phyloP scores from a whole-genome alignment of 1,140 invertebrate genomes.

The Philaenus spumarius region DNA sequence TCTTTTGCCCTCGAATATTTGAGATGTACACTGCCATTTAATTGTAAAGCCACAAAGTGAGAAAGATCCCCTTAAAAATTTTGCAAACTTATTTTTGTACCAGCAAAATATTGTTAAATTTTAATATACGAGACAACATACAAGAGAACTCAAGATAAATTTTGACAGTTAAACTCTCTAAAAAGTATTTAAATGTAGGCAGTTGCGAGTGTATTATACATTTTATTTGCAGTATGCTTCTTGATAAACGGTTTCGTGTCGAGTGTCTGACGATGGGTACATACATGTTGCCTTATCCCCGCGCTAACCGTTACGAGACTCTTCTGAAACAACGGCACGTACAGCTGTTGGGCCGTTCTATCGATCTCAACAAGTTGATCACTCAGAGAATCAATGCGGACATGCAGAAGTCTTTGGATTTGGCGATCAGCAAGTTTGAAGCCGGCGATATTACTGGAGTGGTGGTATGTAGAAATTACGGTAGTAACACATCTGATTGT shows the following conservation, averaged over 20 bases:
- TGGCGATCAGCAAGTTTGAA: constrained; percentile 95
- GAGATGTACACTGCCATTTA: too few relatives aligned
- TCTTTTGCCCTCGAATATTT: too few relatives aligned
- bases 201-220: too few relatives aligned
- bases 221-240: constrained; percentile 67
- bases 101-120: too few relatives aligned
- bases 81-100: too few relatives aligned
- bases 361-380: constrained; percentile 94
- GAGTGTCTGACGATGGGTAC: constrained; percentile 85
- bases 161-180: too few relatives aligned
- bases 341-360: constrained; percentile 89
- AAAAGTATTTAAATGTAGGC: too few relatives aligned
- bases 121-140: too few relatives aligned
- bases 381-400: constrained; percentile 94
- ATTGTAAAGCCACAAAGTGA: too few relatives aligned
- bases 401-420: constrained; percentile 91
- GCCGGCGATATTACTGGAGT: constrained; percentile 95
- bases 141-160: too few relatives aligned
- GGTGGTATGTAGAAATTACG: constrained; percentile 63
- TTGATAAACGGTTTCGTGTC: constrained; percentile 94
- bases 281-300: constrained; percentile 66
- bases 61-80: too few relatives aligned
- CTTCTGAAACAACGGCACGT: constrained; percentile 95
- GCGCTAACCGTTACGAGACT: constrained; percentile 91
- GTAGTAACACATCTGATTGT: too few relatives aligned